Base-by-base conservation (phyloP, 2,797 vertebrate genomes). In the Sebastes goodei region DNA sequence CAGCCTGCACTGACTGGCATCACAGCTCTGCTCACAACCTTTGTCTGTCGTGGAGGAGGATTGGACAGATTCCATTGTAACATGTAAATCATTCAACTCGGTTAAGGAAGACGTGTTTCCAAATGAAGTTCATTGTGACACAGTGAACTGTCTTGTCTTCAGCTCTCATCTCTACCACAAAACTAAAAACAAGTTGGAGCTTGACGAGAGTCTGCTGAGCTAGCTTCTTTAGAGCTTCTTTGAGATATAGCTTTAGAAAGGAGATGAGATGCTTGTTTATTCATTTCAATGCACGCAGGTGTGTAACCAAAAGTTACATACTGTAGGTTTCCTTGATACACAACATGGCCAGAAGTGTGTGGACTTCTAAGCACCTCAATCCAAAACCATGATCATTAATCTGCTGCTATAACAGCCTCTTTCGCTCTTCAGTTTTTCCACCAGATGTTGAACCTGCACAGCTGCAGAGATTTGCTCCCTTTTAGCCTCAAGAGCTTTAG, bases 121-220 rank as follows among this genome's bases (percentile, higher is more conserved):
- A 25, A 7, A 20, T 4, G 20, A 20, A 23, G 27, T 30, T 17
- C 30, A n/a, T 42, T 57, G 56, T 35, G 71, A 62, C 57, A 9
- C 46, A 65, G 23, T 23, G 7, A 78, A 1, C 17, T 4, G 2
- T 56, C 33, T 71, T n/a, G 7, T 46, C 42, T 46, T 46, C 14
- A 11, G 57, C 10, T 74, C 32, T 11, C 14, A 11, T 66, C 10
- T 74, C 32, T 15, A 4, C 66, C 7, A 14, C 23, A 20, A 17
- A 23, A 23, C 73, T 60, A 32, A 3, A 49, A 84, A 73, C 71
- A 76, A 70, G 81, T 46, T 12, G 53, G 20, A 55, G 66, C 75
- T 69, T 71, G 80, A 60, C 2, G 7, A 46, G 10, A 46, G 49
- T 74, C 55, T 4, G 7, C 20, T 61, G 8, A 21, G 9, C 15